Evolutionary conservation across 2,113 vertebrate genomes (phyloP).

Genomic region (Cottus gobio): DNA sequence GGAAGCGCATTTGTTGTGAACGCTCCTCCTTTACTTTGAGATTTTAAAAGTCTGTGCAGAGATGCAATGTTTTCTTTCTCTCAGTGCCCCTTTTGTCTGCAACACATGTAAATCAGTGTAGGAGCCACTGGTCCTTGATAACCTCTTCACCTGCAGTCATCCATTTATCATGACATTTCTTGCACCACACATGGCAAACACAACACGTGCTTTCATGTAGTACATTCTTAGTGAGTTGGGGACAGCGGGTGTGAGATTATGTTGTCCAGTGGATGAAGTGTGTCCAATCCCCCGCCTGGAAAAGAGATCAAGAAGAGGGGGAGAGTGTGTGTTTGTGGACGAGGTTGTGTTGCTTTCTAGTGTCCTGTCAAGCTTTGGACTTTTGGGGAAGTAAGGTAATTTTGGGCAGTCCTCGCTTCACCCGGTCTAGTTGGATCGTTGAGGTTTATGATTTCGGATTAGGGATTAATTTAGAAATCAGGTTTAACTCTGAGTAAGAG

Average conservation of each 20-base stretch:
- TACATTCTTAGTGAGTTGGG: slow-evolving; percentile 9
- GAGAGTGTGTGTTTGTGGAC: not conserved
- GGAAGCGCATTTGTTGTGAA: slow-evolving; percentile 27
- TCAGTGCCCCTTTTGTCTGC: slow-evolving; percentile 32
- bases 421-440: slow-evolving; percentile 27
- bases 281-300: slow-evolving; percentile 57
- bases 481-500: slow-evolving; percentile 24
- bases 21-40: slow-evolving; percentile 19
- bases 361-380: slow-evolving; percentile 44
- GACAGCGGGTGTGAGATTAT: slow-evolving; percentile 56
- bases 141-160: slow-evolving; percentile 34
- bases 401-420: slow-evolving; percentile 36
- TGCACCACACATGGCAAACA: slow-evolving; percentile 13
- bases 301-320: slow-evolving; percentile 48
- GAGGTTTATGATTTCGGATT: slow-evolving; percentile 63
- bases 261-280: slow-evolving; percentile 65
- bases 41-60: slow-evolving; percentile 38
- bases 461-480: slow-evolving; percentile 61
- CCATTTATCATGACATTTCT: slow-evolving; percentile 26
- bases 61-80: slow-evolving; percentile 37
- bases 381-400: slow-evolving; percentile 39
- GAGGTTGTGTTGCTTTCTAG: slow-evolving; percentile 34
- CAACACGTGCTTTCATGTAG: slow-evolving; percentile 28
- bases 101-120: slow-evolving; percentile 49
- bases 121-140: slow-evolving; percentile 56